Conservation (phyloP, 2,797 vertebrate species). For the Neomorphus geoffroyi region DNA sequence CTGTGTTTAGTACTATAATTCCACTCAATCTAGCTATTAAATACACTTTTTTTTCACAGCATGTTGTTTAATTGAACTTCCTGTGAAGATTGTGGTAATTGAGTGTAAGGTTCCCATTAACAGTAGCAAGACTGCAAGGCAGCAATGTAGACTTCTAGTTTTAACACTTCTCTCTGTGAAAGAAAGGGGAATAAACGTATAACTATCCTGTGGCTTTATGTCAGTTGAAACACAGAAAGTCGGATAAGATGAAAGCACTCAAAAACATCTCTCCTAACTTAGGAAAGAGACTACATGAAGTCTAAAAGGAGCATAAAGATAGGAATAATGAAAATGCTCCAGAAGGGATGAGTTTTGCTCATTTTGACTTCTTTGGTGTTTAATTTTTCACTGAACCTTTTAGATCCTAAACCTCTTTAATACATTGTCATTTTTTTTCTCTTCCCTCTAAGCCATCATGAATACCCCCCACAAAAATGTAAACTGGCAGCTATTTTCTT, state of each 20-base stretch:
- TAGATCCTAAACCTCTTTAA: neutral
- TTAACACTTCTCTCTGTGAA: neutral
- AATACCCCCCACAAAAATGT: neutral
- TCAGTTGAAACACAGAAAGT: neutral
- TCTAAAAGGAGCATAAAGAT: neutral
- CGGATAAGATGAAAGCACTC: fast-evolving
- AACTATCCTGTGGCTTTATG: neutral
- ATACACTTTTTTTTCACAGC: neutral
- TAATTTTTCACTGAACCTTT: neutral
- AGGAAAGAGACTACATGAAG: neutral
- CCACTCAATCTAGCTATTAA: neutral
- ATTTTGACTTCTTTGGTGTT: neutral
- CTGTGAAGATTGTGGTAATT: neutral
- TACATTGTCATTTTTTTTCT: neutral
- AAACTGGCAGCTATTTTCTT: neutral
- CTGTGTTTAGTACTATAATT: neutral
- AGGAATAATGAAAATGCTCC: neutral
- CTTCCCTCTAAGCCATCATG: neutral
- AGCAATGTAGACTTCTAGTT: neutral
- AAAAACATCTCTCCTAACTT: neutral
- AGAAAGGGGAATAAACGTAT: neutral
- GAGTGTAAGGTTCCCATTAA: neutral
- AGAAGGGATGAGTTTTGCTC: neutral
- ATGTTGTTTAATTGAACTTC: slow-evolving; percentile 29
- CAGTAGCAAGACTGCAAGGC: fast-evolving